A percentile compares a stretch with the other conserved stretches of the same genome.
phyloP scores from a whole-genome alignment of 2,113 vertebrate genomes.

The Suncus etruscus region DNA sequence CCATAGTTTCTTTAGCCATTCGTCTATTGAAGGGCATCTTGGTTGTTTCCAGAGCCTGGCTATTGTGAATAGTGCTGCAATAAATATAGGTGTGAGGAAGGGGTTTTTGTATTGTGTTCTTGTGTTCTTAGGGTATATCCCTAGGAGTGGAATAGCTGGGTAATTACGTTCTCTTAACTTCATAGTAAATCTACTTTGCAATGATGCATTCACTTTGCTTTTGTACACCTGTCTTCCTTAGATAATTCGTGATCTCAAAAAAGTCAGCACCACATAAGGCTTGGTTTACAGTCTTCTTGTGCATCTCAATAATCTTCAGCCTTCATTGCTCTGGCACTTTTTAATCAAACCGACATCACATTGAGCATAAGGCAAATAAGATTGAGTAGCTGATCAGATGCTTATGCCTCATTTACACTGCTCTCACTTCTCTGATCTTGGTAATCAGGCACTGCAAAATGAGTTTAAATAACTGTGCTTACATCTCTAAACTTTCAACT shows the following conservation, averaged over 20 bases:
- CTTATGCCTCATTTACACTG: background rate
- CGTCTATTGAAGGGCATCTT: too few species aligned
- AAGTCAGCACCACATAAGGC: background rate
- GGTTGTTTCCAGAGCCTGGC: too few species aligned
- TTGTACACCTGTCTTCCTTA: background rate
- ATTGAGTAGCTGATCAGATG: background rate
- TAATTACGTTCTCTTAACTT: too few species aligned
- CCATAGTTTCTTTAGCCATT: too few species aligned
- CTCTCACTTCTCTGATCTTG: background rate
- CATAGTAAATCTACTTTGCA: background rate
- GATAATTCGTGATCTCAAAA: background rate
- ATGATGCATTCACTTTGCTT: background rate
- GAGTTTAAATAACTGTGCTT: conserved; percentile 3
- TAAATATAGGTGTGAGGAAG: too few species aligned
- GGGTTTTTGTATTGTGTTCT: too few species aligned
- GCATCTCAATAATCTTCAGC: background rate
- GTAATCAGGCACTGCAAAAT: conserved; percentile 17
- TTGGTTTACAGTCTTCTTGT: background rate
- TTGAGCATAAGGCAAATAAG: conserved; percentile 1
- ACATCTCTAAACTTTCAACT: conserved; percentile 21
- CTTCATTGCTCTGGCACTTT: background rate
- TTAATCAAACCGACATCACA: conserved; percentile 30
- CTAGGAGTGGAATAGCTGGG: too few species aligned
- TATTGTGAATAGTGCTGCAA: too few species aligned
- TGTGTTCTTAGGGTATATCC: too few species aligned